A percentile compares a stretch with the other conserved stretches of the same genome.
These are phyloP conservation scores for Phyllopteryx taeniolatus DNA, from an alignment of 2,113 vertebrate genomes.

Conservation along the genomic window DNA sequence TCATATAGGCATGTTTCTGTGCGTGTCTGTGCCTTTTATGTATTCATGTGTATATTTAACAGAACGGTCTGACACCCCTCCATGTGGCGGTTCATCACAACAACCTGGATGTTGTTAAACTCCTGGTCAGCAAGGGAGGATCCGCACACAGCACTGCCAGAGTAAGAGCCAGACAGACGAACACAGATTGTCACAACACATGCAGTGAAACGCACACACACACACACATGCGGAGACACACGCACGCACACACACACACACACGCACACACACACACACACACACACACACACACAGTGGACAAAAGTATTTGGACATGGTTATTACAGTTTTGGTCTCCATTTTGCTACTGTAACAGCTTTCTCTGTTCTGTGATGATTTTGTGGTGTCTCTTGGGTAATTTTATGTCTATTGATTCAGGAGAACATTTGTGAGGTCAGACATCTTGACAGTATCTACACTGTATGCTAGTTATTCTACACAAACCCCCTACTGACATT, in stretches of 20 bases:
- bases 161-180: slow-evolving; percentile 74
- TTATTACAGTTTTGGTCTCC: neutral
- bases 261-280: too few relatives aligned
- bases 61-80: slow-evolving; percentile 97
- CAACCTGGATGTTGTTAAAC: slow-evolving; percentile 91
- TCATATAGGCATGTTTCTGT: slow-evolving; percentile 51
- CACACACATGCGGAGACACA: neutral
- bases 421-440: neutral
- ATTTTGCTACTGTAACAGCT: neutral
- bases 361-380: neutral
- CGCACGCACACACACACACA: too few relatives aligned
- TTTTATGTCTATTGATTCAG: neutral
- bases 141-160: slow-evolving; percentile 89
- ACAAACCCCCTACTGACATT: too few relatives aligned
- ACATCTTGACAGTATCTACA: too few relatives aligned
- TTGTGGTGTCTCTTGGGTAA: neutral
- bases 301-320: slow-evolving; percentile 10
- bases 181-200: neutral
- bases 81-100: slow-evolving; percentile 97
- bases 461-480: too few relatives aligned
- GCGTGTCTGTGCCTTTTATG: slow-evolving; percentile 55
- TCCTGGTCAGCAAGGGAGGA: slow-evolving; percentile 88
- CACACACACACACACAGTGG: slow-evolving; percentile 18
- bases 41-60: slow-evolving; percentile 70
- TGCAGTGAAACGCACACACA: slow-evolving; percentile 29